A percentile compares a stretch with the other conserved stretches of the same genome.
Evolutionary conservation across 2,888 invertebrate species (phyloP).

Genomic region (Hypomecis punctinalis): DNA sequence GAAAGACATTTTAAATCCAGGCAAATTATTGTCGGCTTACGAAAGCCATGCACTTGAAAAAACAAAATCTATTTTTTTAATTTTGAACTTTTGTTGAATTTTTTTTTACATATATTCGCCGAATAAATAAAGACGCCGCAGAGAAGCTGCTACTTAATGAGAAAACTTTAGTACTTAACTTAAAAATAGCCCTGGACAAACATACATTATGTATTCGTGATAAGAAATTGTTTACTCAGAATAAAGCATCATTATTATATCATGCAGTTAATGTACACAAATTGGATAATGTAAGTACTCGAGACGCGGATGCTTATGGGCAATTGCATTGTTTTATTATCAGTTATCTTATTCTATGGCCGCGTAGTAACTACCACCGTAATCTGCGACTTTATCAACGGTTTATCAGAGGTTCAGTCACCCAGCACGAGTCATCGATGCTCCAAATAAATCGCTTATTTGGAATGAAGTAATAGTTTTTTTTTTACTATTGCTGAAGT

Average conservation of each 20-base stretch:
- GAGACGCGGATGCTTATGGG: conserved; percentile 19
- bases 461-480: conserved; percentile 31
- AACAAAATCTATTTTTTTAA: too few relatives aligned
- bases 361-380: conserved; percentile 16
- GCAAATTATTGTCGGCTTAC: too few relatives aligned
- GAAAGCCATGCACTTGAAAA: too few relatives aligned
- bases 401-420: conserved; percentile 61
- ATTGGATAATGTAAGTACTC: conserved; percentile 32
- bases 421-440: conserved; percentile 58
- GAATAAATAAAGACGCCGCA: too few relatives aligned
- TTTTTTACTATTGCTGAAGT: conserved; percentile 22
- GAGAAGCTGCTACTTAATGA: too few relatives aligned
- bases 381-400: conserved; percentile 41
- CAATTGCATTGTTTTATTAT: conserved; percentile 29
- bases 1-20: too few relatives aligned
- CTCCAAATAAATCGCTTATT: conserved; percentile 58
- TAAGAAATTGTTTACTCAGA: conserved; percentile 8
- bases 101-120: too few relatives aligned
- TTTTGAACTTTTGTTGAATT: too few relatives aligned
- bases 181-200: not conserved
- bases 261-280: conserved; percentile 7
- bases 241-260: conserved; percentile 21
- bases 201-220: not conserved
- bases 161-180: conserved; percentile 6
- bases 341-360: conserved; percentile 12